A percentile compares a stretch with the other conserved stretches of the same genome.
Conservation (phyloP, 92 coral and sea anemone genomes). For the Zoanthus gigantus region DNA sequence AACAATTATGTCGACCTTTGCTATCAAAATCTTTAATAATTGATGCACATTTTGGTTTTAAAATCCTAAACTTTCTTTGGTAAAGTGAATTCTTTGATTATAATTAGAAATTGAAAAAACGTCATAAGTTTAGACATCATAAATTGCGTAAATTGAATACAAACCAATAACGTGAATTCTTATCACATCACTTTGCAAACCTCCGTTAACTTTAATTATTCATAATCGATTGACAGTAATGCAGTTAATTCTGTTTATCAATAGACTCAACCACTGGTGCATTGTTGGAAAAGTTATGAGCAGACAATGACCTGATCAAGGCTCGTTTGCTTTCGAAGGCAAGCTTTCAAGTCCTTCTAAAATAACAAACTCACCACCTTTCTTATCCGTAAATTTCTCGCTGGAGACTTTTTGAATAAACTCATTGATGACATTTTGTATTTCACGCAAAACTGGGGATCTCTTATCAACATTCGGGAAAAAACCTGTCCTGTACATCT, state of each 20-base stretch:
- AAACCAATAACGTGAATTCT: background rate
- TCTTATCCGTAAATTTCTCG: constrained; percentile 46
- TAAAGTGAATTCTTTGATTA: background rate
- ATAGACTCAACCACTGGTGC: background rate
- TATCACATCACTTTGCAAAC: background rate
- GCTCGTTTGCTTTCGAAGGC: constrained; percentile 41
- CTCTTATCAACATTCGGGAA: constrained; percentile 61
- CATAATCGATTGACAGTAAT: background rate
- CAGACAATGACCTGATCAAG: background rate
- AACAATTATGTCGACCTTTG: background rate
- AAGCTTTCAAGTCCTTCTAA: constrained; percentile 55
- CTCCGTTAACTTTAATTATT: background rate
- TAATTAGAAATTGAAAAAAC: background rate
- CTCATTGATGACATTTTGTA: constrained; percentile 50
- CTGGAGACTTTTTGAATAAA: constrained; percentile 59
- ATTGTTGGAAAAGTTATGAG: background rate
- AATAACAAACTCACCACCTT: constrained; percentile 53
- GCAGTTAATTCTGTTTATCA: background rate
- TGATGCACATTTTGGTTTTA: background rate
- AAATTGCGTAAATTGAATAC: background rate
- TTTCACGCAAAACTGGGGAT: constrained; percentile 52
- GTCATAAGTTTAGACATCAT: background rate
- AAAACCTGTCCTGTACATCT: constrained; percentile 61
- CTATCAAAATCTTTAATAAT: background rate
- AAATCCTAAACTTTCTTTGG: background rate